Percentiles rank a stretch among this genome's conserved stretches.
Evolutionary conservation across 2,113 vertebrate species (phyloP).

Genomic region (Rhegmatorhina hoffmannsi): DNA sequence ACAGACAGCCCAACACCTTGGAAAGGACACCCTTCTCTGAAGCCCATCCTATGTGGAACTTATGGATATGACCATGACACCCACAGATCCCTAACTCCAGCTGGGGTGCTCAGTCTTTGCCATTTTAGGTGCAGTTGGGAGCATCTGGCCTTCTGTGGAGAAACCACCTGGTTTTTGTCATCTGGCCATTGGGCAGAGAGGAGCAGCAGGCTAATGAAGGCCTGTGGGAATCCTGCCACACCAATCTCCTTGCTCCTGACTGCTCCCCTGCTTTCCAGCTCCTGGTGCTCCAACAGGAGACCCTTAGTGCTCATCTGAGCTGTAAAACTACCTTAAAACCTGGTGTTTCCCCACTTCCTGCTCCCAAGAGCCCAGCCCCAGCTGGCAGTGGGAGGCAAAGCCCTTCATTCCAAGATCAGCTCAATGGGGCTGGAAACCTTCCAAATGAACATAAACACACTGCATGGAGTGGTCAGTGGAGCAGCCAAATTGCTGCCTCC

Average conservation of each 20-base stretch:
- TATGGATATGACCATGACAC: fast-evolving
- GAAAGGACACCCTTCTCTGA: neutral
- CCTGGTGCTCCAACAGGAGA: neutral
- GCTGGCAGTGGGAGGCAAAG: neutral
- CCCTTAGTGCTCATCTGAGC: neutral
- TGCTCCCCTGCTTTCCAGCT: neutral
- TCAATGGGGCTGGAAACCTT: neutral
- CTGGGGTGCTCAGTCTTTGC: neutral
- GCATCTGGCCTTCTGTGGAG: neutral
- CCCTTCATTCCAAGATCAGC: neutral
- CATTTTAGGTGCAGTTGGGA: neutral
- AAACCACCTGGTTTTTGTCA: neutral
- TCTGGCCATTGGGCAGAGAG: neutral
- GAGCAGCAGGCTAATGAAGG: neutral
- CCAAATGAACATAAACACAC: neutral
- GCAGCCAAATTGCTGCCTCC: neutral
- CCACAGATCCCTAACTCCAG: neutral
- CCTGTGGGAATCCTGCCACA: neutral
- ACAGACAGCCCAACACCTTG: neutral
- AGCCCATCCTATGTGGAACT: neutral
- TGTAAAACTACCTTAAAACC: neutral
- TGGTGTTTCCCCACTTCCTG: neutral
- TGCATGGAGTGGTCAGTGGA: neutral
- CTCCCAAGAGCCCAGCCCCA: neutral
- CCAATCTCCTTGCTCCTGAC: neutral